Evolutionary conservation across 2,888 invertebrate genomes (phyloP), one percentile per base, ranked within the genome.

Genomic region (Phalangium opilio): DNA sequence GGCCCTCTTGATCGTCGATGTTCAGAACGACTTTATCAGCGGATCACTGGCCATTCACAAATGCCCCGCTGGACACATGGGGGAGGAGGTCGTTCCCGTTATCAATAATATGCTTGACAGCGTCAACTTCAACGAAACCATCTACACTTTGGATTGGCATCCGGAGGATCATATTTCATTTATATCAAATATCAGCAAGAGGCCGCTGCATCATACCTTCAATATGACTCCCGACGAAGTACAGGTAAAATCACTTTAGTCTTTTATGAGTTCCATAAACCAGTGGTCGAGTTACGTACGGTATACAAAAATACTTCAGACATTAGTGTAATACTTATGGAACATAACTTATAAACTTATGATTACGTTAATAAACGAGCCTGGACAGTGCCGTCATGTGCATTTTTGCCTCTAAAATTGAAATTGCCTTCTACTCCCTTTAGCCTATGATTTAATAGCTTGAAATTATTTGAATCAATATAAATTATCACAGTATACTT

Each of bases 111-210:
- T 91, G 35, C 69, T 89, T 63, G 82, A 83, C 45, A 75, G 77
- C 0, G 79, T 86, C 10, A 74, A 77, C 46, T 93, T 91, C 66
- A 84, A 90, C 69, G 76, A 79, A 21, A 79, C 89, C 40, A 85
- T 87, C 67, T 96, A 93, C 70, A 87, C 93, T 0, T 73, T 85
- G 59, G 96, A 96, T 71, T 96, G 95, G 93, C 96, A 96, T 71
- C 95, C 95, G 0, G 78, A 79, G 36, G 82, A 91, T 70, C 91
- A 91, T 68, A 86, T 95, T 34, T 93, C 93, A 7, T 96, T 96
- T 69, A 81, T 90, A 57, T 93, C 95, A 65, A 95, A 95, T 68
- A 76, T 90, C 48, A 75, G 77, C 53, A 72, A 78, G 66, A 69
- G 86, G 1, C 75, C 81, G 51, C 66, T 87, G 47, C 79, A 85